Evolutionary conservation across 2,113 vertebrate genomes (phyloP), one percentile per base, ranked within the genome.

Genomic region (Nothoprocta pentlandii): DNA sequence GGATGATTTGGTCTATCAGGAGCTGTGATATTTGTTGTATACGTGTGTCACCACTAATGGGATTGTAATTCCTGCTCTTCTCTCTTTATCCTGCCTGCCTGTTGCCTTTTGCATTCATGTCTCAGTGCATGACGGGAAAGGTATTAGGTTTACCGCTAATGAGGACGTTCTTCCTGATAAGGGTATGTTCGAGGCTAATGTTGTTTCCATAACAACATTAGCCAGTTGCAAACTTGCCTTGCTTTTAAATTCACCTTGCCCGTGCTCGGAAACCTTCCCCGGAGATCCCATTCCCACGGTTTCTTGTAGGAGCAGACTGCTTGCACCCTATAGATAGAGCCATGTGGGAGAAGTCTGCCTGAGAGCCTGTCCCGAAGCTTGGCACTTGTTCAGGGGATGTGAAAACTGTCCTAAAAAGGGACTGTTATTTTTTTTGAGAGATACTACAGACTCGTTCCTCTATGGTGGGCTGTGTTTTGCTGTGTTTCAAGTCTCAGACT

Each of bases 71-170:
- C 93, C 87, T 59, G 61, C 91, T 97, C 93, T 98, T 98, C 97
- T 98, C 89, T 95, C 97, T 97, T 97, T 97, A 79, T 97, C 91
- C 86, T 96, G 96, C 97, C 94, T 98, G 36, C 97, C 97, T 96
- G 98, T 97, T 97, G 97, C 97, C 97, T 98, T 98, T 97, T 98
- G 96, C 98, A 98, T 96, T 97, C 97, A 91, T 98, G 97, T 97
- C 94, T 97, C 98, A 99, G 99, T 99, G 97, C 99, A 99, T 98
- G 98, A 98, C 98, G 99, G 99, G 97, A 99, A 99, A 98, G 99
- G 99, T 98, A 98, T 99, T 98, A 99, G 99, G 97, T 98, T 99
- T 97, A 99, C 99, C 36, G 98, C 98, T 97, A 99, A 98, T 97
- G 99, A 99, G 97, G 99, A 99, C 98, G 97, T 98, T 95, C 98